Conservation (phyloP, 2,797 vertebrate genomes). For the Taeniopygia guttata region DNA sequence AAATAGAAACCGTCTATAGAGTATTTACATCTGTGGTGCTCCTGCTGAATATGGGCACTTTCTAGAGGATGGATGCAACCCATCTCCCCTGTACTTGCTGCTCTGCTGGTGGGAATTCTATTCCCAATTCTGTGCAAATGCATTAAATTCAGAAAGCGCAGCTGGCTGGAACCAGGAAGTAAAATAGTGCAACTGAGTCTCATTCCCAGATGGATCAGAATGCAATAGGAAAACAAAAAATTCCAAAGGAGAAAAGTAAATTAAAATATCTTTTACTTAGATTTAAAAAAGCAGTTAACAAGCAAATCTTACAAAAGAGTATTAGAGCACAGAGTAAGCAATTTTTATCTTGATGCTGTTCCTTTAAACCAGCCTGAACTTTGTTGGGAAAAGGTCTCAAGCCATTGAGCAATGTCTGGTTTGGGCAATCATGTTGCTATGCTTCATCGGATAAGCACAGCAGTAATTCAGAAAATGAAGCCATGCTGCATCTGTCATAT, state of each 20-base stretch:
- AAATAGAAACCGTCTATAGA: neutral
- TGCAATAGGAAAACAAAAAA: neutral
- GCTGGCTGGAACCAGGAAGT: neutral
- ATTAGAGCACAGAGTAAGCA: constrained; percentile 22
- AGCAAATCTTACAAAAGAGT: constrained; percentile 13
- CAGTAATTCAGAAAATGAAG: constrained; percentile 65
- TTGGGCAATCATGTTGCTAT: constrained; percentile 63
- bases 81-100: neutral
- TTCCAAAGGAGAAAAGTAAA: constrained; percentile 16
- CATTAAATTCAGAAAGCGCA: neutral
- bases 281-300: neutral
- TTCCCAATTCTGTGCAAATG: neutral
- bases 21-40: neutral
- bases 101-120: neutral
- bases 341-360: constrained; percentile 52
- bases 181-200: neutral
- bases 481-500: constrained; percentile 41
- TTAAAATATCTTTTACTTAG: constrained; percentile 8
- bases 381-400: constrained; percentile 66
- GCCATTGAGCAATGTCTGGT: constrained; percentile 68
- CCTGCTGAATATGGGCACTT: neutral
- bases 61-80: neutral
- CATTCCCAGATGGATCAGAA: constrained; percentile 6
- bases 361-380: constrained; percentile 60
- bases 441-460: constrained; percentile 63